A percentile compares a stretch with the other conserved stretches of the same genome.
Evolutionary conservation across 2,113 vertebrate genomes (phyloP).

Genomic region (Octodon degus): DNA sequence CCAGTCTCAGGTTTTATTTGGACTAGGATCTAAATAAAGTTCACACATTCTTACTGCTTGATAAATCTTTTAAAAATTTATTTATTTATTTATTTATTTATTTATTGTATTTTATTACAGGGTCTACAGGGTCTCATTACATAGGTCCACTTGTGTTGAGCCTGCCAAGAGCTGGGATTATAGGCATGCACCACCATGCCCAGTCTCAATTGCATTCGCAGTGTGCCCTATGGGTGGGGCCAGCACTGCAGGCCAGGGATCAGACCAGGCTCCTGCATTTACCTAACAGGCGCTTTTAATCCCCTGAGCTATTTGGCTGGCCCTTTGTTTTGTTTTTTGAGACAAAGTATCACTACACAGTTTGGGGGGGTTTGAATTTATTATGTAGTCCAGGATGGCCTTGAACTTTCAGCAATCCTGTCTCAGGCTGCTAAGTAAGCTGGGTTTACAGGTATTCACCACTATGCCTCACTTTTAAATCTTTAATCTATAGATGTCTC

Average conservation of each 20-base stretch:
- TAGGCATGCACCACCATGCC: no score
- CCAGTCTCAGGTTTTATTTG: slow-evolving; percentile 51
- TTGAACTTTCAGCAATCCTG: background rate
- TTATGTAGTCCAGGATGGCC: background rate
- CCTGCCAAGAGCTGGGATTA: no score
- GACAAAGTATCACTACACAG: background rate
- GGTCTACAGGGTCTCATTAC: no score
- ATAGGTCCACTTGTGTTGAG: no score
- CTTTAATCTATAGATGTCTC: background rate
- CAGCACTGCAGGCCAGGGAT: no score
- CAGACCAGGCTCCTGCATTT: no score
- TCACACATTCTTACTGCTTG: background rate
- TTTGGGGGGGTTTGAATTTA: background rate
- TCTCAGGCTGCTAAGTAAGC: background rate
- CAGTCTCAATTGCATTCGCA: no score
- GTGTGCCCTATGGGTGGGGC: no score
- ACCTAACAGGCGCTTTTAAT: no score
- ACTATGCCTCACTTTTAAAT: background rate
- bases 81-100: background rate
- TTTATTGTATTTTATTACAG: background rate
- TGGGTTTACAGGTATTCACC: background rate
- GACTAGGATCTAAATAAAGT: slow-evolving; percentile 43
- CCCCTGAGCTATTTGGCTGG: no score
- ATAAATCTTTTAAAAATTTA: background rate
- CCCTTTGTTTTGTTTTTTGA: background rate